A percentile compares a stretch with the other conserved stretches of the same genome.
Evolutionary conservation across 2,888 invertebrate species (phyloP).

Genomic region (Drosophila hamatofila): DNA sequence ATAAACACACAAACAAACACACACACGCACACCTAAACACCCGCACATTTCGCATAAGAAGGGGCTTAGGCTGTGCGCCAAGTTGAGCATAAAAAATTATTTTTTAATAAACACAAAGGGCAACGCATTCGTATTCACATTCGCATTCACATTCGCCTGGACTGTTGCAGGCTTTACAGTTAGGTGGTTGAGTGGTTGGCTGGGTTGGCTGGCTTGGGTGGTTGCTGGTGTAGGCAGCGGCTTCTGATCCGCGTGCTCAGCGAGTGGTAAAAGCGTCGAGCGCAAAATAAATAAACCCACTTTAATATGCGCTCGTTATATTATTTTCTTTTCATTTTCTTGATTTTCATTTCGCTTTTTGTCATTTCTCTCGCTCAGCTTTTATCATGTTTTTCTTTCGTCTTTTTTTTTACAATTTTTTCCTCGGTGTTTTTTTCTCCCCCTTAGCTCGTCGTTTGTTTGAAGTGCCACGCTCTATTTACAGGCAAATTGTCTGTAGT

Average conservation of each 20-base stretch:
- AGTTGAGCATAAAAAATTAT: slow-evolving; percentile 78
- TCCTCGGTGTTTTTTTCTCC: slow-evolving; percentile 16
- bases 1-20: slow-evolving; percentile 27
- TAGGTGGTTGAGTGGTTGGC: background rate
- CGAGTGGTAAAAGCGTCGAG: slow-evolving; percentile 72
- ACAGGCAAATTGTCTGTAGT: slow-evolving; percentile 82
- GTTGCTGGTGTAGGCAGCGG: background rate
- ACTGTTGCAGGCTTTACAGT: slow-evolving; percentile 15
- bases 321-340: slow-evolving; percentile 81
- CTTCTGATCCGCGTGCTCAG: slow-evolving; percentile 35
- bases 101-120: slow-evolving; percentile 80
- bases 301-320: slow-evolving; percentile 81
- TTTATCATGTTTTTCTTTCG: slow-evolving; percentile 62
- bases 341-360: slow-evolving; percentile 55
- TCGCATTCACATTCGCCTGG: slow-evolving; percentile 33
- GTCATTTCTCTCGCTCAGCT: slow-evolving; percentile 33
- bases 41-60: slow-evolving; percentile 19
- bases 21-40: slow-evolving; percentile 24
- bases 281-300: slow-evolving; percentile 81
- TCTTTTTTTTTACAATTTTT: slow-evolving; percentile 33
- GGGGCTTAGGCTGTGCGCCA: slow-evolving; percentile 54
- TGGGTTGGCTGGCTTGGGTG: background rate
- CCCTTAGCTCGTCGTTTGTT: slow-evolving; percentile 58
- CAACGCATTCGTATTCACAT: slow-evolving; percentile 28
- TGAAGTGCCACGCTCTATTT: slow-evolving; percentile 81